A percentile compares a stretch with the other conserved stretches of the same genome.
Conservation (phyloP, 2,113 vertebrate genomes). For the Paradoxurus hermaphroditus region DNA sequence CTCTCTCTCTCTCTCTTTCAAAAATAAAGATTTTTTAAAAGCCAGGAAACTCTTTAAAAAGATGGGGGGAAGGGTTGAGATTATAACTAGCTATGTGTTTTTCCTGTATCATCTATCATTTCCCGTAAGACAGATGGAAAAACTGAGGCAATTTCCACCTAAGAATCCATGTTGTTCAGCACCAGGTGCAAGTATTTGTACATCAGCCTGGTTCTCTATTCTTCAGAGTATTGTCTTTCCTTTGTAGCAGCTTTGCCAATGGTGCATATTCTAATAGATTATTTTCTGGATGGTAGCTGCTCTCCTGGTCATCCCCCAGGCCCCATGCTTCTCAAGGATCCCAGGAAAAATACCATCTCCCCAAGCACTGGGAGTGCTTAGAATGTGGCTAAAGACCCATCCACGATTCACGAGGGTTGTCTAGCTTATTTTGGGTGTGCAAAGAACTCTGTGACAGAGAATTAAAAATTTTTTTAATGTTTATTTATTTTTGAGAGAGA, state of each 20-base stretch:
- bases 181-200: background rate
- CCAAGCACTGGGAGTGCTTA: background rate
- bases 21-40: too few species aligned
- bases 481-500: too few species aligned
- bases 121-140: slow-evolving; percentile 21
- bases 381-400: background rate
- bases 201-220: background rate
- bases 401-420: background rate
- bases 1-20: too few species aligned
- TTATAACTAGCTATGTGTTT: slow-evolving; percentile 44
- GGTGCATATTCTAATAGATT: background rate
- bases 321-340: background rate
- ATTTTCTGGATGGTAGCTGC: background rate
- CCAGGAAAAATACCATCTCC: background rate
- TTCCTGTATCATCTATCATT: slow-evolving; percentile 4
- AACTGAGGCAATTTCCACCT: background rate
- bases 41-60: too few species aligned
- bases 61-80: background rate
- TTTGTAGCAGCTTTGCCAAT: background rate
- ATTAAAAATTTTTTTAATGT: background rate
- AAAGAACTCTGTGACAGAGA: background rate
- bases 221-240: background rate
- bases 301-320: background rate
- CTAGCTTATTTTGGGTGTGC: background rate
- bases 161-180: background rate